Evolutionary conservation across 2,113 vertebrate species (phyloP), one percentile per base, ranked within the genome.

Genomic region (Phrynosoma platyrhinos): DNA sequence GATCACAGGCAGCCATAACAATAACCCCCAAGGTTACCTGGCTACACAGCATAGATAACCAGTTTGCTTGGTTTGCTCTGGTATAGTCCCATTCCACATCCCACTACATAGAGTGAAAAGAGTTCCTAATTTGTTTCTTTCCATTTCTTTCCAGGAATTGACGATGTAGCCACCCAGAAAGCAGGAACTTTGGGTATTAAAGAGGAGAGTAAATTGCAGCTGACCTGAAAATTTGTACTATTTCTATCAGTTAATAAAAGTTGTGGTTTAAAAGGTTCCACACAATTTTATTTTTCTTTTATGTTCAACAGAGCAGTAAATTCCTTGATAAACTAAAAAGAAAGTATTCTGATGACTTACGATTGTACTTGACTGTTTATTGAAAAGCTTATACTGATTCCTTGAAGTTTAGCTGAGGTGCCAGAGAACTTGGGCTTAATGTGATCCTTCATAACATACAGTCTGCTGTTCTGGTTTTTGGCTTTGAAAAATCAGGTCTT

Each of bases 231-330:
- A 96, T 99, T 99, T 99, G 98, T 99, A 99, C 98, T 98, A 97
- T 99, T 99, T 99, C 98, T 99, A 99, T 98, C 96, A 88, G 96
- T 98, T 95, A 97, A 99, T 99, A 99, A 99, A 98, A 98, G 96
- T 97, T 98, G 97, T 98, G 98, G 97, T 97, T 98, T 99, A 97
- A 83, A 83, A 78, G 74, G 32, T 77, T 83, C 68, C 75, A 78
- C 21, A 13, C 42, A 53, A 69, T 53, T 58, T 80, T 55, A 23
- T 86, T 62, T 75, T 42, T 66, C 25, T 21, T 55, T 82, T 64
- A 36, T 20, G 75, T 76, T 27, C 62, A 21, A 69, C 47, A 78
- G 55, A 30, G 53, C 25, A 23, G 69, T 69, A 30, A 16, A 83
- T 27, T 53, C 25, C 58, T 74, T 40, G 47, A 42, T 40, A 71